phyloP scores from a whole-genome alignment of 2,113 vertebrate species.

The Vombatus ursinus region DNA sequence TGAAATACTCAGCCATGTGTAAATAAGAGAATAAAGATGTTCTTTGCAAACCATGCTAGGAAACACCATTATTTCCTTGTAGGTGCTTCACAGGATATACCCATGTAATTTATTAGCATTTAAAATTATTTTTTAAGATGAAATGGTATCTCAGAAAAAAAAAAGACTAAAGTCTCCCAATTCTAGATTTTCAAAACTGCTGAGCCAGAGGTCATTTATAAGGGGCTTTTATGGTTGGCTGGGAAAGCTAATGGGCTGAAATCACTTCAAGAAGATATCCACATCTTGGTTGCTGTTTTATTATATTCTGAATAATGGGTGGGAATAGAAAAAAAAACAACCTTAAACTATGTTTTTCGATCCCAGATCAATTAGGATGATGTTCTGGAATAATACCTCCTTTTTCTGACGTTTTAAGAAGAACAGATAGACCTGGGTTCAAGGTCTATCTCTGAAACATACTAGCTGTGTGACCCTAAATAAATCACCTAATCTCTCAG shows the following conservation, averaged over 20 bases:
- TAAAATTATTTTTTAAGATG: constrained; percentile 29
- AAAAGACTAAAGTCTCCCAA: neutral
- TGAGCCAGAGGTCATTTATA: neutral
- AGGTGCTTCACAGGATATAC: neutral
- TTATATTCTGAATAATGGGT: neutral
- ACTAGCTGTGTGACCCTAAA: neutral
- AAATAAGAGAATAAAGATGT: neutral
- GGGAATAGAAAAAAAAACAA: too few relatives aligned
- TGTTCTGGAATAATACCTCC: neutral
- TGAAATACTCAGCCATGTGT: neutral
- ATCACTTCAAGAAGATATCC: neutral
- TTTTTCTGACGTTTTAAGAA: neutral
- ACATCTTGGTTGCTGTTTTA: neutral
- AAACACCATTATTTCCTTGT: constrained; percentile 11
- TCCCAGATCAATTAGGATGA: neutral
- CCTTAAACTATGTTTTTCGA: neutral
- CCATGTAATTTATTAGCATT: neutral
- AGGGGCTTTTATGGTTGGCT: neutral
- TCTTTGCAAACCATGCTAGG: neutral
- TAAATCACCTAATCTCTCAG: neutral
- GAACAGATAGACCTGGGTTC: neutral
- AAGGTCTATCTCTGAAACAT: neutral
- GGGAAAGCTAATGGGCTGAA: neutral
- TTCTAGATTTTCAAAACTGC: neutral
- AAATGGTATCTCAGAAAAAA: constrained; percentile 6